These are phyloP conservation scores for Clytia hemisphaerica DNA, from an alignment of 30 jellyfish, hydroid and myxozoan species.

Conservation along the genomic window DNA sequence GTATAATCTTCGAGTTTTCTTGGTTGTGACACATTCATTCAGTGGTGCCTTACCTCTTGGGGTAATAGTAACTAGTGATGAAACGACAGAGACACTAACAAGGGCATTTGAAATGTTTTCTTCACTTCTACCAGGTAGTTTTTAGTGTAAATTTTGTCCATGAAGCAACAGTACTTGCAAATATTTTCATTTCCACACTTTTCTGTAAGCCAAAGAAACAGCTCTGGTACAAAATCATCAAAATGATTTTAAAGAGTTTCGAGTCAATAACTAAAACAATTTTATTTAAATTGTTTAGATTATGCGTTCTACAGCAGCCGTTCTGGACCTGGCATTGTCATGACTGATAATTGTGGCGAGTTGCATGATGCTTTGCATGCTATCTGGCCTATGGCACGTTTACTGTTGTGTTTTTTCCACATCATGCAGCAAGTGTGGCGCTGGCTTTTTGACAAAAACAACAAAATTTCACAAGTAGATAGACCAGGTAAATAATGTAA, in stretches of 20 bases:
- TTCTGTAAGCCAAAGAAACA: too few relatives aligned
- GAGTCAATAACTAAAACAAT: too few relatives aligned
- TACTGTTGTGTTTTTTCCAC: not conserved
- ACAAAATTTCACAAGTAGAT: not conserved
- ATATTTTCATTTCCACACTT: too few relatives aligned
- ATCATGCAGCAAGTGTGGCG: slow-evolving; percentile 22
- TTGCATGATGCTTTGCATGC: not conserved
- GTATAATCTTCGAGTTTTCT: slow-evolving; percentile 19
- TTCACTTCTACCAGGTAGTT: not conserved
- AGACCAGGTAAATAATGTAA: slow-evolving; percentile 7
- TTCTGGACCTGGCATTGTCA: slow-evolving; percentile 6
- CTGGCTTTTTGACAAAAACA: slow-evolving; percentile 10
- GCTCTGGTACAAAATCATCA: too few relatives aligned
- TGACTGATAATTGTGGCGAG: slow-evolving; percentile 6
- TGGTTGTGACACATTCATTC: slow-evolving; percentile 10
- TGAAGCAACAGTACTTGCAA: too few relatives aligned
- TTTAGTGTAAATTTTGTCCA: not conserved
- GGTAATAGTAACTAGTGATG: slow-evolving; percentile 23
- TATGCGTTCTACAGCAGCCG: too few relatives aligned
- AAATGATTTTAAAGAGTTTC: too few relatives aligned
- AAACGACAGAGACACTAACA: slow-evolving; percentile 18
- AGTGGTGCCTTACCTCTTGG: slow-evolving; percentile 34
- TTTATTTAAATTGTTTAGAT: too few relatives aligned
- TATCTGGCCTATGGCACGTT: not conserved
- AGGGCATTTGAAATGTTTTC: slow-evolving; percentile 15